These are phyloP conservation scores for Pteromalus puparum DNA, from an alignment of 1,140 invertebrate genomes.

Conservation along the genomic window DNA sequence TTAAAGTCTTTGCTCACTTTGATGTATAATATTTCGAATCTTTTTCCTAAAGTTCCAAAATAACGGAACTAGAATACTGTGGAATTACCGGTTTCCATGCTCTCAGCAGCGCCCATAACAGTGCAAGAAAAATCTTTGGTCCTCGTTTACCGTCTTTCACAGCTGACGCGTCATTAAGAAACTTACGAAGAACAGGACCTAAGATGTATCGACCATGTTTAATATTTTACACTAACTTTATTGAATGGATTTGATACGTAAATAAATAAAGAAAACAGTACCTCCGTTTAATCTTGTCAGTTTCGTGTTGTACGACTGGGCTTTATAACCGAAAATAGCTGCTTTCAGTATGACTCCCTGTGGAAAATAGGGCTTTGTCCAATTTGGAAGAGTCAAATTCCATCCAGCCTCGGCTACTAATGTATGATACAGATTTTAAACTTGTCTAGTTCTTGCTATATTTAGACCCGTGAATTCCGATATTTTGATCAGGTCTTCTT, in stretches of 20 bases:
- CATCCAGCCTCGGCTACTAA: not conserved
- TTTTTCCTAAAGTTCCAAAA: slow-evolving; percentile 63
- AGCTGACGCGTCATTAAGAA: slow-evolving; percentile 54
- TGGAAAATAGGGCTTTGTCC: not conserved
- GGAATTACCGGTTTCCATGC: slow-evolving; percentile 78
- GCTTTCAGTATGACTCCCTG: not conserved
- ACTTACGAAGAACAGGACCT: slow-evolving; percentile 42
- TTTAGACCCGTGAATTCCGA: not conserved
- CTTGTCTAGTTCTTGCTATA: not conserved
- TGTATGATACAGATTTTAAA: not conserved
- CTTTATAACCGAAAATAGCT: not conserved
- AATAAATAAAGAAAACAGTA: not conserved
- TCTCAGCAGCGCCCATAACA: slow-evolving; percentile 80
- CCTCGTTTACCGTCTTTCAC: not conserved
- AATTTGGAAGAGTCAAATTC: not conserved
- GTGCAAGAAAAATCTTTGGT: slow-evolving; percentile 77
- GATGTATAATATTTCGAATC: slow-evolving; percentile 44
- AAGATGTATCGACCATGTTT: too few species aligned
- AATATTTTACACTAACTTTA: too few species aligned
- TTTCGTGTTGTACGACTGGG: not conserved
- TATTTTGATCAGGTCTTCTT: not conserved
- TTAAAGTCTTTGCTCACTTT: slow-evolving; percentile 53
- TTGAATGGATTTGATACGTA: too few species aligned
- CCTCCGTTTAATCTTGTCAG: not conserved
- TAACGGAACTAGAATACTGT: slow-evolving; percentile 73